These are phyloP conservation scores for Rotaria macrura DNA, from an alignment of 2,888 invertebrate genomes.

Conservation along the genomic window DNA sequence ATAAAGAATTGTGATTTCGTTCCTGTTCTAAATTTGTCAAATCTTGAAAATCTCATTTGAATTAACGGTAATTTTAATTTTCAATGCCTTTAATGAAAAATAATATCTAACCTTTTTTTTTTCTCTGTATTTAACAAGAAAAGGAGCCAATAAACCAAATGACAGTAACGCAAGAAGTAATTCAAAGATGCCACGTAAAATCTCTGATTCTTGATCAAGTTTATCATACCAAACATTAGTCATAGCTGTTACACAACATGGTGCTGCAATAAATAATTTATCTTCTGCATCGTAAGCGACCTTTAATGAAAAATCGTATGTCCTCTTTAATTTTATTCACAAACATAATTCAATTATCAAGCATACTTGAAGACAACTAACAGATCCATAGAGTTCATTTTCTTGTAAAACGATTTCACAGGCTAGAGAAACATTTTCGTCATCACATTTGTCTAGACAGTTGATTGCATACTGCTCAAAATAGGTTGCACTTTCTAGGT, in stretches of 20 bases:
- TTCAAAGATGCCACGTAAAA: background rate
- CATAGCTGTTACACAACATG: background rate
- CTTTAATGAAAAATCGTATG: background rate
- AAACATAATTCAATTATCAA: background rate
- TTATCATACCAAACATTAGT: background rate
- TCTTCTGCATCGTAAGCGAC: background rate
- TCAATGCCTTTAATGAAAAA: too few species aligned
- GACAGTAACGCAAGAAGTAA: background rate
- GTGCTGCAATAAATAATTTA: background rate
- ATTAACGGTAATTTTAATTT: too few species aligned
- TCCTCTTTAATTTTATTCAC: too few species aligned
- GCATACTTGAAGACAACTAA: background rate
- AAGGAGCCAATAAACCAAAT: background rate
- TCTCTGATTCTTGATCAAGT: background rate
- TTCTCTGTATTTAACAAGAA: background rate
- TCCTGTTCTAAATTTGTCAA: too few species aligned
- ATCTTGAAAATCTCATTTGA: too few species aligned
- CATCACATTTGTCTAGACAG: background rate
- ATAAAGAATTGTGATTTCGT: too few species aligned
- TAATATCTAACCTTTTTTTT: background rate
- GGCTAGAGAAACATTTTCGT: background rate
- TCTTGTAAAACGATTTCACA: background rate
- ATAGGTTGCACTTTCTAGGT: background rate
- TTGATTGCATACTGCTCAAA: background rate
- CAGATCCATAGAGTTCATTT: background rate